phyloP scores from a whole-genome alignment of 2,888 invertebrate species.

The Agrotis exclamationis region DNA sequence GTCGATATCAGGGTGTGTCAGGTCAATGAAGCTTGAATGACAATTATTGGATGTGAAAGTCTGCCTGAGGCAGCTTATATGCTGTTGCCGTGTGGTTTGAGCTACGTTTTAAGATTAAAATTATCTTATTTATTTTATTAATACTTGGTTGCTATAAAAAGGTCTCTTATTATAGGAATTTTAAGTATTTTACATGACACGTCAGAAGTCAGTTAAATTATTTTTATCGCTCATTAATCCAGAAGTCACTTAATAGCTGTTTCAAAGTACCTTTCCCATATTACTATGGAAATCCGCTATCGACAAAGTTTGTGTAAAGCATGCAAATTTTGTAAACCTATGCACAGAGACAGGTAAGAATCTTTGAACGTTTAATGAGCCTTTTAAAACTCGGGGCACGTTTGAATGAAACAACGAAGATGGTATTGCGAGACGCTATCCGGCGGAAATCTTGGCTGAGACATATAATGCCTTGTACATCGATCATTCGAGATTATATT shows the following conservation, averaged over 20 bases:
- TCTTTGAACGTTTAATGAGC: conserved; percentile 72
- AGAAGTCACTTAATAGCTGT: conserved; percentile 2
- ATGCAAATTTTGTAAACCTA: conserved; percentile 56
- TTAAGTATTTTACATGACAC: neutral
- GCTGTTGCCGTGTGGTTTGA: neutral
- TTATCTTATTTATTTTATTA: neutral
- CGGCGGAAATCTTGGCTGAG: conserved; percentile 81
- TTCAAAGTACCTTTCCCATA: conserved; percentile 29
- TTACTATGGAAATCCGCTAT: conserved; percentile 55
- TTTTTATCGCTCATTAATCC: neutral
- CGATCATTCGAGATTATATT: conserved; percentile 66
- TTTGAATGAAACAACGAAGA: conserved; percentile 77
- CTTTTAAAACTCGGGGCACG: conserved; percentile 84
- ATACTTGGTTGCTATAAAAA: neutral
- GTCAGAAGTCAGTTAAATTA: neutral
- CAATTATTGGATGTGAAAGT: conserved; percentile 34
- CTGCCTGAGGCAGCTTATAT: neutral
- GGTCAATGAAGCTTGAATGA: conserved; percentile 42
- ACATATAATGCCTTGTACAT: conserved; percentile 70
- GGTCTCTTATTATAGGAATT: no score
- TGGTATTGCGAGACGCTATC: conserved; percentile 79
- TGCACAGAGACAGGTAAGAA: conserved; percentile 55
- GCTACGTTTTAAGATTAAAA: neutral
- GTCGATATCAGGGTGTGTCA: conserved; percentile 50
- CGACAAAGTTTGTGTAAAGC: conserved; percentile 56